A percentile compares a stretch with the other conserved stretches of the same genome.
Conservation (phyloP, 2,113 vertebrate species). For the Gopherus flavomarginatus region DNA sequence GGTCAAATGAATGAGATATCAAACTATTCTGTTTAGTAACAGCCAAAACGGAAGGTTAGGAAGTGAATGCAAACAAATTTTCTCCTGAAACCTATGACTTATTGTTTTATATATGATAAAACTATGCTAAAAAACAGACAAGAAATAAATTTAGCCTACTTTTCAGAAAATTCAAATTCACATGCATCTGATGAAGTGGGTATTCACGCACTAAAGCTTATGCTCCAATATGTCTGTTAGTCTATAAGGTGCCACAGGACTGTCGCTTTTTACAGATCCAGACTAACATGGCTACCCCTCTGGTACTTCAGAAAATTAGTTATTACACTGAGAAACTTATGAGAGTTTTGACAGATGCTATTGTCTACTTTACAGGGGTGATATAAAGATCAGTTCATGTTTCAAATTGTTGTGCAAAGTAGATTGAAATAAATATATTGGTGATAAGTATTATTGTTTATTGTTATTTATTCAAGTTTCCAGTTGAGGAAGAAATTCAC, state of each 20-base stretch:
- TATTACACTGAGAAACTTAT: not conserved
- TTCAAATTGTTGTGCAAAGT: conserved; percentile 12
- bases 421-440: conserved; percentile 45
- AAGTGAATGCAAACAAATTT: not conserved
- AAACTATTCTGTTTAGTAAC: not conserved
- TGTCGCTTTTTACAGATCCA: too few species aligned
- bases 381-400: conserved; percentile 19
- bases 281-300: too few species aligned
- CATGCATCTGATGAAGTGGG: too few species aligned
- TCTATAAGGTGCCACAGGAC: too few species aligned
- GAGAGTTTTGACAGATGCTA: conserved; percentile 8
- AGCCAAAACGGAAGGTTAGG: not conserved
- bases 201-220: too few species aligned
- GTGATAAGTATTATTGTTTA: conserved; percentile 48
- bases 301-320: not conserved
- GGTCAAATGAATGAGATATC: not conserved
- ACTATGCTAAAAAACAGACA: not conserved
- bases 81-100: not conserved
- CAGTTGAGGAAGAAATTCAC: conserved; percentile 20
- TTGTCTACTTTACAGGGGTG: not conserved
- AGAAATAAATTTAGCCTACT: not conserved
- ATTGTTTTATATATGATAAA: not conserved
- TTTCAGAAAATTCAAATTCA: not conserved
- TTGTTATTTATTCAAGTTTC: conserved; percentile 45
- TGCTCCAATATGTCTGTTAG: too few species aligned